Conservation (phyloP, 2,113 vertebrate genomes). For the Plectropomus leopardus region DNA sequence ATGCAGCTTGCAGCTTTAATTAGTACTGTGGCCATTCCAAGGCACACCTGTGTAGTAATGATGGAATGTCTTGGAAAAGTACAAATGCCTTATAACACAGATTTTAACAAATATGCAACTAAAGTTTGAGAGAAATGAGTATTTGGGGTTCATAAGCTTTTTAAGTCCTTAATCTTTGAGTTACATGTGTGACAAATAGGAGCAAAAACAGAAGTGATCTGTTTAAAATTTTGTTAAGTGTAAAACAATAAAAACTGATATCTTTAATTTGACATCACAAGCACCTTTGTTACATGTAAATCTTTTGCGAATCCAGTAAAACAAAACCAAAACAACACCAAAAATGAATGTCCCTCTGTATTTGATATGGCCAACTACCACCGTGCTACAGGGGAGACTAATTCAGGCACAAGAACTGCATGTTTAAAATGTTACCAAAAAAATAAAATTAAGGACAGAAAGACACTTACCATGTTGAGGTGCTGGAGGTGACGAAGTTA, state of each 20-base stretch:
- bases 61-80: no score
- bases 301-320: background rate
- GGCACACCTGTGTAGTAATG: no score
- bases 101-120: no score
- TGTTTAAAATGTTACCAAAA: background rate
- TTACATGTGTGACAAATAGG: no score
- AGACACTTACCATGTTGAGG: slow-evolving; percentile 63
- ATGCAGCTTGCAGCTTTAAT: no score
- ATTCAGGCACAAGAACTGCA: background rate
- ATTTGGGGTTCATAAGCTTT: no score
- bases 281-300: background rate
- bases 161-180: no score
- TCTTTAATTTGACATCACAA: background rate
- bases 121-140: no score
- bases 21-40: no score
- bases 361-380: background rate
- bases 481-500: slow-evolving; percentile 57
- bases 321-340: background rate
- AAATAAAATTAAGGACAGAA: background rate
- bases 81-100: no score
- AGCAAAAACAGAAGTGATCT: no score
- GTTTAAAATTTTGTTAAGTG: no score
- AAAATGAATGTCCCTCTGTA: background rate
- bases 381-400: background rate
- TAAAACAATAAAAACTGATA: background rate